Conservation (phyloP, 2,888 invertebrate species). For the Busseola fusca region DNA sequence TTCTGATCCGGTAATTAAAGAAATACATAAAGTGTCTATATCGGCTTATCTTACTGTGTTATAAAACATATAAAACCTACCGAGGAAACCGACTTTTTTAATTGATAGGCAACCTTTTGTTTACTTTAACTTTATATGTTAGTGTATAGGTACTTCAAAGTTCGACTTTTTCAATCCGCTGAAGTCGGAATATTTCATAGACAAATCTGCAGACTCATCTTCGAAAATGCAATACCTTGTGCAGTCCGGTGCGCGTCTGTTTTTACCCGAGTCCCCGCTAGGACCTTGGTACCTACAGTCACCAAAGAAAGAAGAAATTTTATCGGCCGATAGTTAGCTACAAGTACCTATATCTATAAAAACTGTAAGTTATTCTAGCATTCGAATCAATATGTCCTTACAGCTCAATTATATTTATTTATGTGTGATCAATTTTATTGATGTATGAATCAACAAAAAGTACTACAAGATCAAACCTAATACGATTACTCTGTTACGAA, state of each 20-base stretch:
- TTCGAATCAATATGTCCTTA: not conserved
- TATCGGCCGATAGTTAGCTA: not conserved
- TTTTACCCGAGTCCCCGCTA: not conserved
- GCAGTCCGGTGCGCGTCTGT: not conserved
- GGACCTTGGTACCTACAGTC: not conserved
- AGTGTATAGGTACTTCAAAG: slow-evolving; percentile 27
- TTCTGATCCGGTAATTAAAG: slow-evolving; percentile 52
- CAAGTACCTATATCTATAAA: not conserved
- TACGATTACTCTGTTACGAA: slow-evolving; percentile 62
- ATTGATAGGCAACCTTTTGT: slow-evolving; percentile 37
- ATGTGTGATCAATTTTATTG: no score
- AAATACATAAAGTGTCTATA: slow-evolving; percentile 25
- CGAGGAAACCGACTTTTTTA: slow-evolving; percentile 44
- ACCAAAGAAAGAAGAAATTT: not conserved
- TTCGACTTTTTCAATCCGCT: not conserved
- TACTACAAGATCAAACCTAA: slow-evolving; percentile 37
- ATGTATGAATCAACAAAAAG: slow-evolving; percentile 31
- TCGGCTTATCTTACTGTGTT: slow-evolving; percentile 32
- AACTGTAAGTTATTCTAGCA: not conserved
- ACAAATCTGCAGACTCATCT: not conserved
- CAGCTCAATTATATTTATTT: no score
- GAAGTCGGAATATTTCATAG: not conserved
- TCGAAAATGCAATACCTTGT: not conserved
- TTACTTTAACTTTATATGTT: slow-evolving; percentile 25
- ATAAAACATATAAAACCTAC: slow-evolving; percentile 36